Percentiles rank a stretch among this genome's conserved stretches.
These are phyloP conservation scores for Parapristionchus giblindavisi DNA, from an alignment of 2,888 invertebrate species.

Conservation along the genomic window DNA sequence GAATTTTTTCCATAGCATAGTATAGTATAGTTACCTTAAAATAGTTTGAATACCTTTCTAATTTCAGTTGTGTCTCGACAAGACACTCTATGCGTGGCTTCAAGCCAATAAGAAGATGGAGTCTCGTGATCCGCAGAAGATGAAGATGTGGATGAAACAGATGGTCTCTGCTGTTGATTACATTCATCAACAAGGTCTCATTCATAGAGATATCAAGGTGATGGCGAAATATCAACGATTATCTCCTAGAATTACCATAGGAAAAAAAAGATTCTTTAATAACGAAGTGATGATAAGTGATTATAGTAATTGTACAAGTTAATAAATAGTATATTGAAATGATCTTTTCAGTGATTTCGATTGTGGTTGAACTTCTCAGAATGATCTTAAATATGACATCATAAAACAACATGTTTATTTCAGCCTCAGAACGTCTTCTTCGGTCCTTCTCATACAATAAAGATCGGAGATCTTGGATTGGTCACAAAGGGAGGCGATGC, in stretches of 20 bases:
- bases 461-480: conserved; percentile 98
- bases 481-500: conserved; percentile 76
- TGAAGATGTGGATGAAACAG: conserved; percentile 78
- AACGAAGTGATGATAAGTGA: too few species aligned
- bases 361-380: too few species aligned
- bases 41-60: neutral
- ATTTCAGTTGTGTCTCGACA: conserved; percentile 55
- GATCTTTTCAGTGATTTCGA: too few species aligned
- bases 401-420: too few species aligned
- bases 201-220: conserved; percentile 94
- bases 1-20: neutral
- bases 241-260: neutral
- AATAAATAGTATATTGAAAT: neutral
- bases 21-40: neutral
- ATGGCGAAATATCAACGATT: neutral
- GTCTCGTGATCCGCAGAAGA: conserved; percentile 39
- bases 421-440: conserved; percentile 92
- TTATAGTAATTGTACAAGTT: neutral
- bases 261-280: neutral
- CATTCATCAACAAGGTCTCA: conserved; percentile 88
- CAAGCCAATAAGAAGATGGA: conserved; percentile 49
- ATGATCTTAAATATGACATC: too few species aligned
- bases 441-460: conserved; percentile 86
- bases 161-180: conserved; percentile 94
- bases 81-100: conserved; percentile 89